Conservation (phyloP, 2,888 invertebrate species). For the Eubasilissa splendida region DNA sequence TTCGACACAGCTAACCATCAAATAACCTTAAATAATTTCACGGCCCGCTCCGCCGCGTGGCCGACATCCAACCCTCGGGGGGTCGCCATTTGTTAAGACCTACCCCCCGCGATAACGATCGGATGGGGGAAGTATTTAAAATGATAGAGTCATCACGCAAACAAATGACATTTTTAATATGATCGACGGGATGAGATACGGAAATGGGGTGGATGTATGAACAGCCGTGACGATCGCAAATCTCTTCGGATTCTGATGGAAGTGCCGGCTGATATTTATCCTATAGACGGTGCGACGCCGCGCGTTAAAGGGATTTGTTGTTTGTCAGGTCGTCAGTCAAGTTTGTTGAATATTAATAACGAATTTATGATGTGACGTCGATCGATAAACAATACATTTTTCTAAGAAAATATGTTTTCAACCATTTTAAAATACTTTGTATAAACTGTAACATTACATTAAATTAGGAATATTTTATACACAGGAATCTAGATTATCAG, state of each 20-base stretch:
- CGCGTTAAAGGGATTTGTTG: neutral
- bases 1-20: slow-evolving; percentile 2
- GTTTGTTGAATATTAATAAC: slow-evolving; percentile 10
- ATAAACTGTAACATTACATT: too few relatives aligned
- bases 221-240: slow-evolving; percentile 34
- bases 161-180: slow-evolving; percentile 59
- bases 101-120: slow-evolving; percentile 35
- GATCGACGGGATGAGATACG: slow-evolving; percentile 53
- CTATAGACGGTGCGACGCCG: slow-evolving; percentile 1
- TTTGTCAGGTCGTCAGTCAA: neutral
- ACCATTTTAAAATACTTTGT: too few relatives aligned
- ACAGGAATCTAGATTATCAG: too few relatives aligned
- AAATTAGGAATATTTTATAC: too few relatives aligned
- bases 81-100: neutral
- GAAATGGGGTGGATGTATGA: slow-evolving; percentile 22
- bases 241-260: neutral
- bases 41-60: slow-evolving; percentile 22
- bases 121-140: slow-evolving; percentile 44
- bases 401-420: too few relatives aligned
- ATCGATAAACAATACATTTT: neutral
- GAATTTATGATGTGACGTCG: slow-evolving; percentile 8
- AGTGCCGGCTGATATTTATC: neutral
- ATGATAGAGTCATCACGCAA: slow-evolving; percentile 58
- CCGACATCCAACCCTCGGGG: neutral
- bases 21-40: slow-evolving; percentile 43